Evolutionary conservation across 2,797 vertebrate species (phyloP), one percentile per base, ranked within the genome.

Genomic region (Pangasius mekongensis): DNA sequence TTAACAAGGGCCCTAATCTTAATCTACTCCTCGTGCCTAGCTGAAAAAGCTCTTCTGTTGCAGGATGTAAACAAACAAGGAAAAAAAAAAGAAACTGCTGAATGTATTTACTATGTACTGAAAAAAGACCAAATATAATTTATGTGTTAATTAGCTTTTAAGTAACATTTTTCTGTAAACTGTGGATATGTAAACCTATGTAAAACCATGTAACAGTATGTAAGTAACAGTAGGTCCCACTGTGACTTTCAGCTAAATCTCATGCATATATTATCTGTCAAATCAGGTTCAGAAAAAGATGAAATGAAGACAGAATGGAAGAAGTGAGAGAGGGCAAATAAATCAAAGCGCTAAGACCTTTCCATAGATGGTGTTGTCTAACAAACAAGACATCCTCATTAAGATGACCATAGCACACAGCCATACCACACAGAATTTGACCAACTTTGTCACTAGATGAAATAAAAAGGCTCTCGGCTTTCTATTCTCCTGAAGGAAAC

Each of bases 301-400:
- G 74, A 88, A 80, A 85, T 84, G 74, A 88, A 80, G 83, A 85
- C n/a, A 71, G 52, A 85, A 69, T 78, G 33, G 49, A 88, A 85
- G 73, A 88, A 88, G 64, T 84, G 76, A 85, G 87, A 88, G 3
- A 71, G 24, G 49, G 74, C 22, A 69, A 80, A 85, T 80, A 67
- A 81, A 77, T 84, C 2, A 2, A 24, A 69, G 78, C 8, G 7
- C 47, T n/a, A 77, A 54, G 24, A 77, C 62, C 3, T 88, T 85
- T 80, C 71, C 30, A 88, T 67, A 85, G 58, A 88, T 84, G 60
- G 82, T 67, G 22, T 84, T 83, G 58, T 56, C 43, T 30, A 43
- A 33, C 16, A 67, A 52, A 84, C 39, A 49, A 60, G 56, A 62
- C 14, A 60, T 80, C 10, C 71, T 66, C 36, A 84, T 54, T 5